Evolutionary conservation across 2,113 vertebrate species (phyloP).

Genomic region (Strigops habroptila): DNA sequence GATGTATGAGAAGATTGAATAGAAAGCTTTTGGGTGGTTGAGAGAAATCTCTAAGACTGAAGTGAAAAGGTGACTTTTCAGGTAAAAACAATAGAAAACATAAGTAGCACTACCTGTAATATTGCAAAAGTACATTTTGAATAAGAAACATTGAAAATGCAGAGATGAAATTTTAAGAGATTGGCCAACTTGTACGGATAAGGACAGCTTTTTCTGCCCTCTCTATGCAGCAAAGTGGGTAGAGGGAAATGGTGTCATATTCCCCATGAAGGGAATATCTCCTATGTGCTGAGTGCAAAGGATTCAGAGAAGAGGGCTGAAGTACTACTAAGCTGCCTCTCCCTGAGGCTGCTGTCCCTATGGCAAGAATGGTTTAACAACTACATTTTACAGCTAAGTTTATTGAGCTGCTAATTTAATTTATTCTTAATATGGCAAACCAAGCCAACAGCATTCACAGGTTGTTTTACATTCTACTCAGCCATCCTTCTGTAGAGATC

Average conservation of each 20-base stretch:
- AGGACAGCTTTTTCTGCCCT: not conserved
- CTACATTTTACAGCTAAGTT: not conserved
- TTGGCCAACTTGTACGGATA: not conserved
- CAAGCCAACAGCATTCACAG: not conserved
- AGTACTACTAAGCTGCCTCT: not conserved
- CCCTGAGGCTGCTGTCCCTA: not conserved
- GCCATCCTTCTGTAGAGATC: not conserved
- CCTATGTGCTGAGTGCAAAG: not conserved
- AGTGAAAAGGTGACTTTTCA: not conserved
- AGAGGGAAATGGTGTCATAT: not conserved
- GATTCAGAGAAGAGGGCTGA: not conserved
- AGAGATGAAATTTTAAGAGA: not conserved
- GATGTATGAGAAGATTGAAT: not conserved
- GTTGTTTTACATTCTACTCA: not conserved
- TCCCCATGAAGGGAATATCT: accelerated
- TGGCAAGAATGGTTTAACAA: not conserved
- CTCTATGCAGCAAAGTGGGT: not conserved
- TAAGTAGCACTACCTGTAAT: not conserved
- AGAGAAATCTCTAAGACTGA: not conserved
- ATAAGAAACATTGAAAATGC: not conserved
- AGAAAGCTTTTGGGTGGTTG: not conserved
- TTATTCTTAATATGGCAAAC: not conserved
- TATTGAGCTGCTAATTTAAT: constrained; percentile 9
- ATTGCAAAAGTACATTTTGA: not conserved
- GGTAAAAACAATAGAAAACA: not conserved